Conservation (phyloP, 2,888 invertebrate genomes). For the Imbricaverruca yamaguchii region DNA sequence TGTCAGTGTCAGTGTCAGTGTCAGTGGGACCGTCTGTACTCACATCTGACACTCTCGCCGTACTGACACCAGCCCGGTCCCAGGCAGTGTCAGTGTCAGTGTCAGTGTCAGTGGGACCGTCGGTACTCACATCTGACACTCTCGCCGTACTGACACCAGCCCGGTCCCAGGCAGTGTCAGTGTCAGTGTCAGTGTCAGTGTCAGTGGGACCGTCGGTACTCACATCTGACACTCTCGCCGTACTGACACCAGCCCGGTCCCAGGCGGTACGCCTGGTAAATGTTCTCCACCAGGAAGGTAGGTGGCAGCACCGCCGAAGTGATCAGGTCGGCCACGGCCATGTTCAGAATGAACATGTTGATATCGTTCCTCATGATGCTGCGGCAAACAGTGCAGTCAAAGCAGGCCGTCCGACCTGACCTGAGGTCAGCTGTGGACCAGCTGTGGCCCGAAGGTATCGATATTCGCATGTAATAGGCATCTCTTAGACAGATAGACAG, state of each 20-base stretch:
- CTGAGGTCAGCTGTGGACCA: too few species aligned
- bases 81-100: neutral
- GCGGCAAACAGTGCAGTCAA: slow-evolving; percentile 31
- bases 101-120: neutral
- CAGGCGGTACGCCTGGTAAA: neutral
- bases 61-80: neutral
- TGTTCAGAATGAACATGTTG: slow-evolving; percentile 63
- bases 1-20: neutral
- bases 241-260: neutral
- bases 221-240: neutral
- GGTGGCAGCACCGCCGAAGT: slow-evolving; percentile 43
- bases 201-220: neutral
- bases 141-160: neutral
- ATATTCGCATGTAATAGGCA: too few species aligned
- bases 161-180: neutral
- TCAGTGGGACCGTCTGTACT: neutral
- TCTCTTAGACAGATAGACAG: too few species aligned
- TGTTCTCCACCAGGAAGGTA: slow-evolving; percentile 21
- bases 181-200: too few species aligned
- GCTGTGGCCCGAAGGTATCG: too few species aligned
- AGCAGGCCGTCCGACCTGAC: too few species aligned
- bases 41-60: neutral
- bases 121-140: neutral
- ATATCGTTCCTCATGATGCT: slow-evolving; percentile 58
- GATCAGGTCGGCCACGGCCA: slow-evolving; percentile 62